Base-by-base conservation (phyloP, 2,888 invertebrate genomes). In the Cacoxenus indagator region DNA sequence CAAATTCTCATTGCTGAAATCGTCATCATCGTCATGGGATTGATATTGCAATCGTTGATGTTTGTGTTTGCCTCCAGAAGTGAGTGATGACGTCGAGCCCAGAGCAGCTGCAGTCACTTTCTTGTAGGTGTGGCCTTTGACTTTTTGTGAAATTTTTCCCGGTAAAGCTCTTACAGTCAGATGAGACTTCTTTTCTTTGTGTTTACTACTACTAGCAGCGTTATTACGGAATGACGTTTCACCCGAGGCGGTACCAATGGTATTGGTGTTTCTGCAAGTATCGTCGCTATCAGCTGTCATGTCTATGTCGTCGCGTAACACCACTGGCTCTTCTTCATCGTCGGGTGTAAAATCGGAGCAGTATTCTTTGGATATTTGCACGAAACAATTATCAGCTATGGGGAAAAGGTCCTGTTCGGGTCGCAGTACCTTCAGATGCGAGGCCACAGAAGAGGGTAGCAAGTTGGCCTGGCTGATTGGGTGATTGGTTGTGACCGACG, bases 311-410 rank as follows among this genome's bases (percentile, higher is more conserved):
- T 46, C 70, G 64, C 78, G 80, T 76, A 81, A 48, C 75, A 88
- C 86, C 76, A 87, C 87, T 75, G 87, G 85, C 75, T 87, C 86
- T 76, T 87, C 87, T 76, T 88, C 87, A 73, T 88, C 86, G 73
- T 87, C 86, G 73, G 88, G 86, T 72, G 85, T 85, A 72, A 85
- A 87, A 71, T 88, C 87, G 64, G 87, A 85, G 77, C 84, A 83
- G 74, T 76, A 82, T 77, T 87, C 87, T 82, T 86, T 83, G 57
- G 84, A 78, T 73, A 87, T 84, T 84, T 87, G 86, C 70, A 87
- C 82, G 75, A 85, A 87, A 69, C 85, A 85, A 76, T 82, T 86
- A 79, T 88, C 88, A 74, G 87, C 87, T 37, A 87, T 88, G 48
- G 88, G 83, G 73, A 85, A 77, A 67, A 86, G 51, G 26, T 84